Evolutionary conservation across 2,797 vertebrate species (phyloP).

Genomic region (Gallinago solitaria): DNA sequence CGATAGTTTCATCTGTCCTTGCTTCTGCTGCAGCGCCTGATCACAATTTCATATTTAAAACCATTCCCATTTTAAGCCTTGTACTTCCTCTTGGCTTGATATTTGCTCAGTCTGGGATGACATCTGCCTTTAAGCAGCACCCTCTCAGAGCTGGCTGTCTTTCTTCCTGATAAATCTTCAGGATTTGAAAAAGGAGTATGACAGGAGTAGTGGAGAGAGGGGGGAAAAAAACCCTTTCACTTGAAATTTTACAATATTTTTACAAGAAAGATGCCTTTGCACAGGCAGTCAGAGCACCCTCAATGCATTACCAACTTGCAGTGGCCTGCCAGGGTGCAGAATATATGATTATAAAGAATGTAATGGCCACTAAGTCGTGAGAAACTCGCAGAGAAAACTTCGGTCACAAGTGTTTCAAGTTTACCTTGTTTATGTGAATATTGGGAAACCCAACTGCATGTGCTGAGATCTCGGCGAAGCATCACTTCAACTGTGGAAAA

Average conservation of each 20-base stretch:
- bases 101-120: constrained; percentile 40
- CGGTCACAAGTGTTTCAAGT: not conserved
- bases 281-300: not conserved
- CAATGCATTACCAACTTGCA: not conserved
- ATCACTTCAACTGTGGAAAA: constrained; percentile 22
- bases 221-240: not conserved
- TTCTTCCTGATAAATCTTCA: not conserved
- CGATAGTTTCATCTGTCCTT: not conserved
- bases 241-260: not conserved
- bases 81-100: constrained; percentile 30
- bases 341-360: not conserved
- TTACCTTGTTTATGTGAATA: not conserved
- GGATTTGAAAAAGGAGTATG: constrained; percentile 5
- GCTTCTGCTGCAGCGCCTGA: not conserved
- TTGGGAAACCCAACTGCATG: not conserved
- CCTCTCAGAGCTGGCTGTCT: constrained; percentile 25
- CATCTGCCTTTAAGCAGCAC: constrained; percentile 51
- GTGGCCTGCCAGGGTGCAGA: not conserved
- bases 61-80: not conserved
- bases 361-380: not conserved
- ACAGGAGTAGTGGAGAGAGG: not conserved
- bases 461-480: not conserved
- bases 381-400: not conserved
- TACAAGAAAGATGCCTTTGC: not conserved
- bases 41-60: not conserved